Percentiles rank a stretch among this genome's conserved stretches.
phyloP scores from a whole-genome alignment of 2,113 vertebrate species.

The Coptodon rendalli region DNA sequence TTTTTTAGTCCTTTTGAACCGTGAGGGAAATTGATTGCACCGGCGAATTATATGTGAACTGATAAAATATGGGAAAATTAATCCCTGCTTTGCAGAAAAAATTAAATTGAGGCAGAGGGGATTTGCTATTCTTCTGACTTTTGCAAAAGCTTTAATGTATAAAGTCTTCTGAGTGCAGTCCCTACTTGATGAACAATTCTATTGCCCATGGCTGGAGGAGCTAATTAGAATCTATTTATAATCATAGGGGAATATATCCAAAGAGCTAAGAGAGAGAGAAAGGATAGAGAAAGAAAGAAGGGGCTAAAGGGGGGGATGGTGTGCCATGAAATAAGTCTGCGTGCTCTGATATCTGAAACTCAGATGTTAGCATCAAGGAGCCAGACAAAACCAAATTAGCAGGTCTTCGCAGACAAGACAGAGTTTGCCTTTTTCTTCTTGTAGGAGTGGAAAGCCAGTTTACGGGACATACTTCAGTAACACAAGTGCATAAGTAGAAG shows the following conservation, averaged over 20 bases:
- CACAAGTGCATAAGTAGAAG: neutral
- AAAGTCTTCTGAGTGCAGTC: slow-evolving; percentile 37
- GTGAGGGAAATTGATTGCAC: slow-evolving; percentile 13
- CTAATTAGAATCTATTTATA: slow-evolving; percentile 76
- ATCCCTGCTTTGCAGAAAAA: slow-evolving; percentile 9
- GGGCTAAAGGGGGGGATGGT: neutral
- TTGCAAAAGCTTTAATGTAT: slow-evolving; percentile 37
- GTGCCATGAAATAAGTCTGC: slow-evolving; percentile 3
- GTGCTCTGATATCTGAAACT: slow-evolving; percentile 17
- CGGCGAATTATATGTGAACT: slow-evolving; percentile 18
- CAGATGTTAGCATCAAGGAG: slow-evolving; percentile 7
- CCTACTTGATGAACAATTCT: slow-evolving; percentile 59
- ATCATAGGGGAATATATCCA: slow-evolving; percentile 60
- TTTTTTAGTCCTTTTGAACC: neutral
- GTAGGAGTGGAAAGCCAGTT: neutral
- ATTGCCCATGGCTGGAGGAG: slow-evolving; percentile 61
- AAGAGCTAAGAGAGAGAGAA: slow-evolving; percentile 16
- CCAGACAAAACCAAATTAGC: slow-evolving; percentile 13
- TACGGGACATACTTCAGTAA: neutral
- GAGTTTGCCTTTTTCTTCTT: neutral
- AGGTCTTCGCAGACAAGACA: neutral
- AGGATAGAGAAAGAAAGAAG: neutral
- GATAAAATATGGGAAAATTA: slow-evolving; percentile 30
- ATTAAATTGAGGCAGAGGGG: slow-evolving; percentile 22
- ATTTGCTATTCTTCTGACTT: slow-evolving; percentile 51